Evolutionary conservation across 2,113 vertebrate genomes (phyloP), one percentile per base, ranked within the genome.

Genomic region (Cavia aperea): DNA sequence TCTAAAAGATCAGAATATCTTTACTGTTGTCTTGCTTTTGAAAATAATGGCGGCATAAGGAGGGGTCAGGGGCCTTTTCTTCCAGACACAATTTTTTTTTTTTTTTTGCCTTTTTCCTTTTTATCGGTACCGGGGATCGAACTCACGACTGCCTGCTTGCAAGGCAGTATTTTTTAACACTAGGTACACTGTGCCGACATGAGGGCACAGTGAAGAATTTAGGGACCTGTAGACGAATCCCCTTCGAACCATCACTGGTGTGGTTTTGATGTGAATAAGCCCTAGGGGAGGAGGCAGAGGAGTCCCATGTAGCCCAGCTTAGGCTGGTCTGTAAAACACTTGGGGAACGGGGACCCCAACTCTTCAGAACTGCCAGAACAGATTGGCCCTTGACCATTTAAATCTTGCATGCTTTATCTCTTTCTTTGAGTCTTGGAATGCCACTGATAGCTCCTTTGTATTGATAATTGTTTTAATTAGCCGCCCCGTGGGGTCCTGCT

Each of bases 391-490:
- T 94, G 97, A 97, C 95, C 95, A 97, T 96, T 97, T 97, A 98
- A 98, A 96, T 94, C 98, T 97, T 96, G 97, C 86, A 89, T 94
- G 97, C 96, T 97, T 97, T 97, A 97, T 98, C 98, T 97, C 97
- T 98, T 98, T 97, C 97, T 98, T 97, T 96, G 98, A 97, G 97
- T 96, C 96, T 96, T 86, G 98, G 98, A 98, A 98, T 98, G 98
- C 98, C 98, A 98, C 95, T 94, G 98, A 97, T 97, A 97, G 97
- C 96, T 97, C 94, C 97, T 98, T 99, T 99, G 98, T 99, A 96
- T 98, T 97, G 98, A 96, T 98, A 99, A 98, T 98, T 98, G 98
- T 98, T 98, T 99, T 98, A 99, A 99, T 99, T 99, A 98, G 98
- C 98, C 97, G 94, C 98, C 96, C 97, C 95, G 98, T 97, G 95